phyloP scores from a whole-genome alignment of 2,797 vertebrate genomes.

The Yasuhikotakia modesta region DNA sequence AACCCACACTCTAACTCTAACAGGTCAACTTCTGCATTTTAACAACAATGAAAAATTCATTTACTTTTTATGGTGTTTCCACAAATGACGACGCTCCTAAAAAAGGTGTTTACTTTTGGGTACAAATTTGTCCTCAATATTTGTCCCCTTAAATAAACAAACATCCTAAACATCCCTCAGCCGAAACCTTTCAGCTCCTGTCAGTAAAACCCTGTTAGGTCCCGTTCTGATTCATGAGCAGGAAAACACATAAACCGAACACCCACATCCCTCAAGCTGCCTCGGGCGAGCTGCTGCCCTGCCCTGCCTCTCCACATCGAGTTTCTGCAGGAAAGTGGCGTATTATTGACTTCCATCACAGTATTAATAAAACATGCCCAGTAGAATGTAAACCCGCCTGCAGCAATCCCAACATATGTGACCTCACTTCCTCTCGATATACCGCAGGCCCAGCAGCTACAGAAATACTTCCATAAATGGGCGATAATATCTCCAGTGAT shows the following conservation, averaged over 20 bases:
- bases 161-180: background rate
- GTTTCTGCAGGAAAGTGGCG: background rate
- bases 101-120: no score
- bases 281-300: slow-evolving; percentile 1
- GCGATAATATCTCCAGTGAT: slow-evolving; percentile 58
- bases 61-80: no score
- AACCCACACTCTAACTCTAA: no score
- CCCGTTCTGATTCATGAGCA: slow-evolving; percentile 20
- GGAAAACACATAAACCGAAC: slow-evolving; percentile 16
- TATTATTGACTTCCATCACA: slow-evolving; percentile 38
- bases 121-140: no score
- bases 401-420: slow-evolving; percentile 51
- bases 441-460: slow-evolving; percentile 43
- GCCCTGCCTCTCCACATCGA: background rate
- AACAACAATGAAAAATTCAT: no score
- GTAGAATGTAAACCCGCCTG: slow-evolving; percentile 48
- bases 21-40: no score
- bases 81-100: no score
- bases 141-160: no score
- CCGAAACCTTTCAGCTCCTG: slow-evolving; percentile 9
- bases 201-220: background rate
- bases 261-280: slow-evolving; percentile 18
- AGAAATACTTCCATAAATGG: slow-evolving; percentile 59
- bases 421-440: slow-evolving; percentile 45
- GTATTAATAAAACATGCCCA: slow-evolving; percentile 53